Evolutionary conservation across 2,888 invertebrate species (phyloP).

Genomic region (Acleris sparsana): DNA sequence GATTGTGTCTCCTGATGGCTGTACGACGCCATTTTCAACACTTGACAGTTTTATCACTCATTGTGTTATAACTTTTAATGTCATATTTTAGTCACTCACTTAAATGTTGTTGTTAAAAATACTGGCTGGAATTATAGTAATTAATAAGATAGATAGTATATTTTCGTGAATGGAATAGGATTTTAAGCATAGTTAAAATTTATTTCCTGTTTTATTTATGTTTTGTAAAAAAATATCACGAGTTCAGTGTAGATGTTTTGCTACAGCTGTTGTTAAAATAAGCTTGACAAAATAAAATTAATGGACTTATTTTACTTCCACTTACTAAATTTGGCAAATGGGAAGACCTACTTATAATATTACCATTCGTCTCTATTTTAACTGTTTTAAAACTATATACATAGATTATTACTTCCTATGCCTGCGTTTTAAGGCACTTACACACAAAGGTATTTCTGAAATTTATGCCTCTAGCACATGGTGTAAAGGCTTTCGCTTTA

Average conservation of each 20-base stretch:
- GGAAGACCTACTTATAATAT: no score
- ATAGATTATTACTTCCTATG: neutral
- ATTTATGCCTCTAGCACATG: conserved; percentile 29
- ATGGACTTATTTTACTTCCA: no score
- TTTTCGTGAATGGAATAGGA: no score
- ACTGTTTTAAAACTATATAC: neutral
- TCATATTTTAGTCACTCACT: conserved; percentile 41
- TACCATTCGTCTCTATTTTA: no score
- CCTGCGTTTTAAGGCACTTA: neutral
- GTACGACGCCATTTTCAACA: conserved; percentile 65
- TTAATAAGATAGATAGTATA: conserved; percentile 36
- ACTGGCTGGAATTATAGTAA: conserved; percentile 26
- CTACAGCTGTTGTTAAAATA: no score
- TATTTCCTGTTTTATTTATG: no score
- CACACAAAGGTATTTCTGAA: conserved; percentile 20
- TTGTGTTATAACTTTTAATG: conserved; percentile 42
- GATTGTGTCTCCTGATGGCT: conserved; percentile 73
- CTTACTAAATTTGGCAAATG: no score
- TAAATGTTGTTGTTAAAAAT: neutral
- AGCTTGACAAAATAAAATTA: no score
- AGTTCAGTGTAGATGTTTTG: no score
- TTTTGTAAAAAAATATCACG: no score
- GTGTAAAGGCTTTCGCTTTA: conserved; percentile 23
- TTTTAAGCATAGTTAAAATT: no score
- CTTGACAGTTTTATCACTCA: conserved; percentile 53